A percentile compares a stretch with the other conserved stretches of the same genome.
Evolutionary conservation across 2,888 invertebrate genomes (phyloP).

Genomic region (Agonopterix arenella): DNA sequence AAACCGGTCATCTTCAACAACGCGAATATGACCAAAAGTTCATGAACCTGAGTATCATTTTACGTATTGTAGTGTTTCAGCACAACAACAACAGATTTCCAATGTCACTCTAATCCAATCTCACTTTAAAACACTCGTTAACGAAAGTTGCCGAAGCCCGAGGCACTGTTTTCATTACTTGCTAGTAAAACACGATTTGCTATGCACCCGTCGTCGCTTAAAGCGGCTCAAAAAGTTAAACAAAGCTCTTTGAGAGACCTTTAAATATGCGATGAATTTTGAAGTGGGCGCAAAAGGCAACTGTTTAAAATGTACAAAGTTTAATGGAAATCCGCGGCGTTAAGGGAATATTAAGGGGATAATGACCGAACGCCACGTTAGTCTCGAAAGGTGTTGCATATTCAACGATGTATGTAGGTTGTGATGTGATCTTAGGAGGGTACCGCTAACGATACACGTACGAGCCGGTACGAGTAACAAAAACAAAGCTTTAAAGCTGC

Average conservation of each 20-base stretch:
- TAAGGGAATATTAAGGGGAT: conserved; percentile 58
- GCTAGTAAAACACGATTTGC: conserved; percentile 23
- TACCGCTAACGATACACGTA: no score
- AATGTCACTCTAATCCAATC: no score
- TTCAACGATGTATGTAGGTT: no score
- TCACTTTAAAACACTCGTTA: no score
- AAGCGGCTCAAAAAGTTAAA: conserved; percentile 55
- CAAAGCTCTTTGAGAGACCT: conserved; percentile 57
- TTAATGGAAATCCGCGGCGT: conserved; percentile 57
- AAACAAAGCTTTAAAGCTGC: no score
- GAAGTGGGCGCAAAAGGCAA: conserved; percentile 53
- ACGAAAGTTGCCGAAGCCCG: not conserved
- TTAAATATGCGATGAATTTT: conserved; percentile 67
- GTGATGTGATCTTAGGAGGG: no score
- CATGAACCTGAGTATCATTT: no score
- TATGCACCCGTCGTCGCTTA: conserved; percentile 29
- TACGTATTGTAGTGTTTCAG: no score
- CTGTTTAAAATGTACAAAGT: conserved; percentile 68
- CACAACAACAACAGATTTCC: no score
- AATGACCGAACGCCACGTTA: conserved; percentile 24
- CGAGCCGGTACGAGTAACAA: no score
- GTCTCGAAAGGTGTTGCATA: not conserved
- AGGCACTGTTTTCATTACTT: conserved; percentile 8
- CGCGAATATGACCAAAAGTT: no score
- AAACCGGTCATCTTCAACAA: no score